Conservation (phyloP, 2,113 vertebrate species). For the Rafetus swinhoei region DNA sequence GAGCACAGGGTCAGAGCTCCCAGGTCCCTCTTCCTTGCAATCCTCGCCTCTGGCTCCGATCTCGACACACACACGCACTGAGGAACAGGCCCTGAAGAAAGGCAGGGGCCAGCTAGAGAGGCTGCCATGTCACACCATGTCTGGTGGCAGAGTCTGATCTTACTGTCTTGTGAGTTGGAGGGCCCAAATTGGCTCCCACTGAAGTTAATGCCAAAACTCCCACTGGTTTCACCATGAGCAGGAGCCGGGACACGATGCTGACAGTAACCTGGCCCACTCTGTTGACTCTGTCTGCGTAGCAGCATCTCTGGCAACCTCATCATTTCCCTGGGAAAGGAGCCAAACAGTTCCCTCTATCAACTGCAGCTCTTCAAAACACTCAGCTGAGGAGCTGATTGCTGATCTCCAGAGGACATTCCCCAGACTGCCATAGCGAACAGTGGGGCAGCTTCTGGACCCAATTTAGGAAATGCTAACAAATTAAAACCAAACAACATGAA, state of each 20-base stretch:
- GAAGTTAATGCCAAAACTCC: neutral
- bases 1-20: conserved; percentile 71
- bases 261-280: neutral
- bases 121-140: neutral
- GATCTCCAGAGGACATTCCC: neutral
- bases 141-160: conserved; percentile 42
- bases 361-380: neutral
- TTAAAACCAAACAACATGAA: neutral
- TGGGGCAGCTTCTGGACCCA: neutral
- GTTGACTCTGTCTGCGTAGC: neutral
- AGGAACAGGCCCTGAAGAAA: neutral
- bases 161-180: conserved; percentile 36
- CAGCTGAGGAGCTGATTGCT: neutral
- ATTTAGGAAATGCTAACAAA: neutral
- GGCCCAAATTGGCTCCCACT: neutral
- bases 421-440: neutral
- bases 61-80: conserved; percentile 7
- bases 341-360: neutral
- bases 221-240: neutral
- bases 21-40: conserved; percentile 73
- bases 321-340: neutral
- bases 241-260: neutral
- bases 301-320: neutral
- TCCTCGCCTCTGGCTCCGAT: conserved; percentile 69
- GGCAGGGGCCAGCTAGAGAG: neutral